Conservation (phyloP, 2,888 invertebrate species). For the Rhingia campestris region DNA sequence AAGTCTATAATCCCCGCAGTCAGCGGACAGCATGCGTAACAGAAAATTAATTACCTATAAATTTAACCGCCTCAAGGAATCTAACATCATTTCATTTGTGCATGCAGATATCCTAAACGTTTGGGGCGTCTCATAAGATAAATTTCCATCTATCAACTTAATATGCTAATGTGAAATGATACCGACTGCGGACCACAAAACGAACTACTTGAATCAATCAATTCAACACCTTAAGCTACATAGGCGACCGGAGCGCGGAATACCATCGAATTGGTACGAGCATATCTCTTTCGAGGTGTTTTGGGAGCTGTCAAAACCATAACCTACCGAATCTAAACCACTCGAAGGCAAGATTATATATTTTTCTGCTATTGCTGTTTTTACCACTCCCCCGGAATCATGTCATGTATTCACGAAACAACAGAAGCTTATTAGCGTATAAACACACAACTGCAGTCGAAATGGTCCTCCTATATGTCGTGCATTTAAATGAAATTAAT, state of each 20-base stretch:
- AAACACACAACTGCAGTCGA: conserved; percentile 23
- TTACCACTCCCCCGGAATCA: conserved; percentile 6
- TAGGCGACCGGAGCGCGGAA: conserved; percentile 26
- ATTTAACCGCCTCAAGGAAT: conserved; percentile 58
- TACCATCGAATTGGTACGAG: not conserved
- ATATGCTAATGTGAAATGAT: conserved; percentile 71
- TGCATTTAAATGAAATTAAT: conserved; percentile 46
- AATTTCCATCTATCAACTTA: conserved; percentile 73
- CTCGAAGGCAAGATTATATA: conserved; percentile 51
- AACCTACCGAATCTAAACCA: conserved; percentile 41
- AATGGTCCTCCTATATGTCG: conserved; percentile 49
- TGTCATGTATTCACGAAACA: conserved; percentile 17
- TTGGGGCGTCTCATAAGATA: conserved; percentile 72
- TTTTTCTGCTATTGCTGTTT: conserved; percentile 10
- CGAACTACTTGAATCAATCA: conserved; percentile 73
- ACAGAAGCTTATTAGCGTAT: not conserved
- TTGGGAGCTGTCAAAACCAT: conserved; percentile 54
- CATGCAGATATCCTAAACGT: conserved; percentile 73
- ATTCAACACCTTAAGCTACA: conserved; percentile 75
- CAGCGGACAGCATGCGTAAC: conserved; percentile 43
- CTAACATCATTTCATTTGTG: conserved; percentile 66
- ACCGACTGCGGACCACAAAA: conserved; percentile 54
- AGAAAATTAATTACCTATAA: conserved; percentile 72
- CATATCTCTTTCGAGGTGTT: conserved; percentile 42
- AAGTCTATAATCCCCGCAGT: conserved; percentile 1